phyloP scores from a whole-genome alignment of 2,113 vertebrate genomes.

The Rallus limicola region DNA sequence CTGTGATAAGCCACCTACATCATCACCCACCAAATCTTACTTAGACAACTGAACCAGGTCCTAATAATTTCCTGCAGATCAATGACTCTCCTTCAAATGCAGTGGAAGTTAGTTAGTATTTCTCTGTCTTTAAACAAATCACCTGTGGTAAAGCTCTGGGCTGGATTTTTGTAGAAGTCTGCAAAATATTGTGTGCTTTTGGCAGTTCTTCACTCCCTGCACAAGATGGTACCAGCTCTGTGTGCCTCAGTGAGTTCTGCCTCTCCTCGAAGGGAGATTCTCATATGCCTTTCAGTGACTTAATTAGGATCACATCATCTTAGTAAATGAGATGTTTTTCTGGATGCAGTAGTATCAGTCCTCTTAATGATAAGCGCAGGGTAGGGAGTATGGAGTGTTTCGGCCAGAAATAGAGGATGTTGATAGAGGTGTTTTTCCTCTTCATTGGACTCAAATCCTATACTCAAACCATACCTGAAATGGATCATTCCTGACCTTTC shows the following conservation, averaged over 20 bases:
- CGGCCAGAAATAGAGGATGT: background rate
- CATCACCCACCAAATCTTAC: background rate
- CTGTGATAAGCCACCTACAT: background rate
- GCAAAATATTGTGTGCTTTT: background rate
- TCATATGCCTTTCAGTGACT: background rate
- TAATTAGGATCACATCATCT: background rate
- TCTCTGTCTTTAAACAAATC: background rate
- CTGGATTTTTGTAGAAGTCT: background rate
- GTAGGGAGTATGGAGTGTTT: background rate
- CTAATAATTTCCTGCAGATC: background rate
- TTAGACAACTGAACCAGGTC: background rate
- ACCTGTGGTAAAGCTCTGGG: background rate
- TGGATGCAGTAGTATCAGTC: background rate
- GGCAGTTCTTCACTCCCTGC: background rate
- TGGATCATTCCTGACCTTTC: conserved; percentile 59
- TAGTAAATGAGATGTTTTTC: background rate
- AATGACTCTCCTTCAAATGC: background rate
- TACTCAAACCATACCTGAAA: conserved; percentile 27
- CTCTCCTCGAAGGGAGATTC: background rate
- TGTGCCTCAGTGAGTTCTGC: background rate
- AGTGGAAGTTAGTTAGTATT: background rate
- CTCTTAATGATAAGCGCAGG: background rate
- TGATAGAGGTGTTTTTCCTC: background rate
- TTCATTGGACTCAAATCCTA: conserved; percentile 20
- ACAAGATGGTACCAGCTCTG: background rate